Base-by-base conservation (phyloP, 1,140 invertebrate species). In the Ericerus pela region DNA sequence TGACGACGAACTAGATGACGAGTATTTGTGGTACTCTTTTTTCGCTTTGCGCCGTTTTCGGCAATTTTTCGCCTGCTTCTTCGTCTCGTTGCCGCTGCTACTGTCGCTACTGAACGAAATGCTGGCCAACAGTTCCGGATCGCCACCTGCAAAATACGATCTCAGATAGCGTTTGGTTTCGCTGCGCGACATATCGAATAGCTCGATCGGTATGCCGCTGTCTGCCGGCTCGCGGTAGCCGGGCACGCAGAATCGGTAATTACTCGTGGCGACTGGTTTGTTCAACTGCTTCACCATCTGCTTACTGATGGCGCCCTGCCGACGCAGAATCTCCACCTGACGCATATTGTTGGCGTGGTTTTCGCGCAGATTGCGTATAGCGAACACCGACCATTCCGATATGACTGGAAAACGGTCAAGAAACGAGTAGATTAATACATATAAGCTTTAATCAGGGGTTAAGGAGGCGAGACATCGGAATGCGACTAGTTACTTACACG, bases 271-370 rank as follows among this genome's bases (percentile, higher is more conserved):
- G 41, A 47, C 26, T 24, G 22, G 22, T 47, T 47, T 47, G 26
- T 47, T 47, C 41, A 47, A 24, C 14, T 47, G 41, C 14, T 47
- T 47, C 41, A 47, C 26, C 41, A 47, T 47, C 26, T 20, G 41
- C 26, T 47, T 47, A 14, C 20, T 47, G 4, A 47, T 47, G 41
- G 20, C 26, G 3, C 41, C 41, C 26, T 47, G 41, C 10, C 41
- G 41, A 24, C 41, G 41, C 14, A 47, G 26, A 47, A 24, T 24
- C 26, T 47, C 41, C 4, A 47, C 26, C 8, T 24, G 22, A 8
- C 41, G 41, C 26, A 24, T 18, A 47, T 47, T 47, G 14, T 47
- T 47, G 16, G 26, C 26, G 20, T 47, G 41, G 14, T 47, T 47
- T 24, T 47, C 41, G 16, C 41, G 41, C 16, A 47, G 16, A 24